Percentiles rank a stretch among this genome's conserved stretches.
Evolutionary conservation across 2,113 vertebrate genomes (phyloP).

Genomic region (Lepisosteus oculatus): DNA sequence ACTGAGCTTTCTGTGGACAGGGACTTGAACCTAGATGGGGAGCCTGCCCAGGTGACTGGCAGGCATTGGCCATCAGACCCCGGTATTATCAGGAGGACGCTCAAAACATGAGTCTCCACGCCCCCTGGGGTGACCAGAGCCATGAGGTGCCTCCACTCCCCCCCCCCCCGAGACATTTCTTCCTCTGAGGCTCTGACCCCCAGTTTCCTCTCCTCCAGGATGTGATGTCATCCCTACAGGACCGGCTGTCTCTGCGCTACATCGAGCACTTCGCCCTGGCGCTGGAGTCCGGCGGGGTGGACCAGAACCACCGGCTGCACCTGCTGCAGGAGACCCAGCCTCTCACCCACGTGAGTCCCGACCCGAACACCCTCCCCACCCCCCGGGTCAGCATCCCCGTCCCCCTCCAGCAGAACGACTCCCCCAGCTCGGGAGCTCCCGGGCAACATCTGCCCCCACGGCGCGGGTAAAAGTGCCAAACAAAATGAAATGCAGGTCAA

Average conservation of each 20-base stretch:
- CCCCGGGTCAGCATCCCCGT: no score
- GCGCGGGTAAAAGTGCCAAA: no score
- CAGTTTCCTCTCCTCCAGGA: constrained; percentile 64
- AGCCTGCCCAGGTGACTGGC: no score
- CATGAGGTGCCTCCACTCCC: background rate
- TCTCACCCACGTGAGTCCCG: constrained; percentile 82
- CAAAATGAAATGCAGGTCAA: no score
- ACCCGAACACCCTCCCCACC: background rate
- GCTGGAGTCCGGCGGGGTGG: constrained; percentile 85
- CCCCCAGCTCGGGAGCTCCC: no score
- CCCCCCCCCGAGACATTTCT: background rate
- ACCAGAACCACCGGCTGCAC: constrained; percentile 86
- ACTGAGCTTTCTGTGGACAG: no score
- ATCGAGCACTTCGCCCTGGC: constrained; percentile 96
- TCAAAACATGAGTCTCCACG: no score
- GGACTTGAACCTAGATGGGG: no score
- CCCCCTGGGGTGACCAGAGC: background rate
- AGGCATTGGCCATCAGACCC: no score
- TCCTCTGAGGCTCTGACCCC: constrained; percentile 16
- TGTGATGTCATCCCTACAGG: constrained; percentile 93
- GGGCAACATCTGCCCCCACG: no score
- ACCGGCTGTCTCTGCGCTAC: constrained; percentile 92
- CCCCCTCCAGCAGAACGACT: no score
- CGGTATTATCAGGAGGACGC: no score
- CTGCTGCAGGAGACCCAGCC: constrained; percentile 94